These are phyloP conservation scores for Macrotus californicus DNA, from an alignment of 2,113 vertebrate species.

Conservation along the genomic window DNA sequence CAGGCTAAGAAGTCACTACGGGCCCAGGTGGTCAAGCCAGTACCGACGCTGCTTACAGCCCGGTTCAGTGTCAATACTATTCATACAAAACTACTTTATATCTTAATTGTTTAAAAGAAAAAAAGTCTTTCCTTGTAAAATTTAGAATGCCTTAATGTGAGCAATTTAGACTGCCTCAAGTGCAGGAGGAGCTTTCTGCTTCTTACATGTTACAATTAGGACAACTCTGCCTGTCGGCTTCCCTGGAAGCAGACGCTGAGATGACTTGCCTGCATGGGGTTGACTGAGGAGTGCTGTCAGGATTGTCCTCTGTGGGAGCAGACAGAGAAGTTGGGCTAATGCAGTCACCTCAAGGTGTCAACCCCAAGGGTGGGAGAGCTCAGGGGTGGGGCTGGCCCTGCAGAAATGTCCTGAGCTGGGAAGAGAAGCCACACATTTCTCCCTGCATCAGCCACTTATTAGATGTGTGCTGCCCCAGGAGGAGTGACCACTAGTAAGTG, in stretches of 20 bases:
- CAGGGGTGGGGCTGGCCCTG: background rate
- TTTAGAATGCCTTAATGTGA: background rate
- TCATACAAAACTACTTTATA: constrained; percentile 2
- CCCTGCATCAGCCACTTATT: too few species aligned
- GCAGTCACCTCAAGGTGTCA: background rate
- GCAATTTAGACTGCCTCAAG: background rate
- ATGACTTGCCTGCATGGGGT: background rate
- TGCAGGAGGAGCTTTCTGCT: background rate
- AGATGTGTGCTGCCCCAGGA: background rate
- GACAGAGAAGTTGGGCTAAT: background rate
- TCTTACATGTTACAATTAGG: background rate
- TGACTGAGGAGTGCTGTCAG: background rate
- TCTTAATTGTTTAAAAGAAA: constrained; percentile 1
- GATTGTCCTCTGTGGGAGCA: too few species aligned
- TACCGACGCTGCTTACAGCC: background rate
- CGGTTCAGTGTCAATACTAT: background rate
- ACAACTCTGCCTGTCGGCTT: background rate
- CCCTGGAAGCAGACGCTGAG: background rate
- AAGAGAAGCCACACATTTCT: background rate
- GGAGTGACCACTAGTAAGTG: background rate
- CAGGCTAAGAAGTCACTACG: background rate
- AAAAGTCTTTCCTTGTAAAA: background rate
- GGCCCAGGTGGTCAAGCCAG: background rate
- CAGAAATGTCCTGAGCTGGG: background rate
- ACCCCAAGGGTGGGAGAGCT: background rate